Evolutionary conservation across 2,888 invertebrate species (phyloP), one percentile per base, ranked within the genome.

Genomic region (Rhamnusium bicolor): DNA sequence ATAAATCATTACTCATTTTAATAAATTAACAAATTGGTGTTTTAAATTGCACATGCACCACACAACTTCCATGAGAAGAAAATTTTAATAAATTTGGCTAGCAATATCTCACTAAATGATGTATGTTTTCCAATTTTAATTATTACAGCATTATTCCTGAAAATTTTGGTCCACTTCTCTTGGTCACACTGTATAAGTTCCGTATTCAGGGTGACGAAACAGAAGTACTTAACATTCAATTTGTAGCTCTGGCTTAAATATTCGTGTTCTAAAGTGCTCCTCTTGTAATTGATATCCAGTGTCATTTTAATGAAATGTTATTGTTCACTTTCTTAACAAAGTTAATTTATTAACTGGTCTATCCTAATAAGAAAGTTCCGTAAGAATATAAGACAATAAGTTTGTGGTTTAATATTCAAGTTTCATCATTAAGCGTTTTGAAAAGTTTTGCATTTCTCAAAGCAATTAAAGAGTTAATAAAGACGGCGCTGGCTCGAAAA

Each of bases 301-400:
- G 58, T 58, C 58, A 32, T 32, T 58, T 32, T 32, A 58, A 32
- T 14, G 58, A 58, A 58, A 18, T 58, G 32, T 32, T 58, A 58
- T 58, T 58, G 18, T 58, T 58, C 58, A 8, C 16, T 32, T 58
- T 58, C 58, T 32, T 18, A 29, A 7, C 58, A 58, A 58, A 60
- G 60, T 63, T 53, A 72, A 72, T 65, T 69, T 72, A 65, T 65
- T 69, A 69, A 72, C 65, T 72, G 63, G 69, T 69, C 69, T 65
- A 65, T 63, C 69, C 69, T 69, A 69, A 72, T 69, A 65, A 68
- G 65, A 65, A 69, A 72, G 69, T 65, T 72, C 21, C 27, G 51
- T 69, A 72, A 72, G 72, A 72, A 72, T 72, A 69, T 67, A 67
- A 72, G 72, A 72, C 72, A 72, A 72, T 72, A 69, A 72, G 69